Percentiles rank a stretch among this genome's conserved stretches.
Evolutionary conservation across 53 echinoderm and acorn worm genomes (phyloP).

Genomic region (Mesocentrotus franciscanus): DNA sequence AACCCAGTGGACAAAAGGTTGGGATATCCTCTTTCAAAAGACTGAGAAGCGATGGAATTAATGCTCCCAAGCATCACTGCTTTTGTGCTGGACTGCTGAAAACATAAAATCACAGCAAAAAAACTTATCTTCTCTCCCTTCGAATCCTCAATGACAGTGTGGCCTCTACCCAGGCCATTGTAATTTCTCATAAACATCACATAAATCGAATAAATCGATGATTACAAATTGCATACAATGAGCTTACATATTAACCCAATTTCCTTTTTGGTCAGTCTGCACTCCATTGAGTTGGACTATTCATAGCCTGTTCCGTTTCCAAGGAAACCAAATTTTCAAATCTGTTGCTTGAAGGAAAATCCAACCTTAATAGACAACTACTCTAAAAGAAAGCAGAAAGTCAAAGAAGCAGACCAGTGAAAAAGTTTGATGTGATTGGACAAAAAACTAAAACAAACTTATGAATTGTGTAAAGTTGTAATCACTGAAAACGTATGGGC

Average conservation of each 20-base stretch:
- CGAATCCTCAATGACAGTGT: not conserved
- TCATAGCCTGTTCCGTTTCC: not conserved
- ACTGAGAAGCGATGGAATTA: not conserved
- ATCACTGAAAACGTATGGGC: no score
- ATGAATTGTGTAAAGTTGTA: no score
- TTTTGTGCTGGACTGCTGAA: not conserved
- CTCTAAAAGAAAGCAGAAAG: no score
- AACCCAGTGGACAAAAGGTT: not conserved
- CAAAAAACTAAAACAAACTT: no score
- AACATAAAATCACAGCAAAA: not conserved
- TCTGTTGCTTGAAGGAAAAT: not conserved
- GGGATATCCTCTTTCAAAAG: not conserved
- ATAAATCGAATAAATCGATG: not conserved
- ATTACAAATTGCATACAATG: conserved; percentile 25
- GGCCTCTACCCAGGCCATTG: not conserved
- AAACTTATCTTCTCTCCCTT: not conserved
- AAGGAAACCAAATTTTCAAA: not conserved
- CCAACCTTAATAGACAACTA: no score
- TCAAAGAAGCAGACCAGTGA: no score
- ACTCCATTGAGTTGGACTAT: not conserved
- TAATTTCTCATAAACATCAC: not conserved
- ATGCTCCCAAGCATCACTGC: not conserved
- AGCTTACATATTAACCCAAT: conserved; percentile 25
- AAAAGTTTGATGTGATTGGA: no score
- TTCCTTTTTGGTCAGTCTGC: not conserved